phyloP scores from a whole-genome alignment of 2,888 invertebrate species.

The Epirrita christyi region DNA sequence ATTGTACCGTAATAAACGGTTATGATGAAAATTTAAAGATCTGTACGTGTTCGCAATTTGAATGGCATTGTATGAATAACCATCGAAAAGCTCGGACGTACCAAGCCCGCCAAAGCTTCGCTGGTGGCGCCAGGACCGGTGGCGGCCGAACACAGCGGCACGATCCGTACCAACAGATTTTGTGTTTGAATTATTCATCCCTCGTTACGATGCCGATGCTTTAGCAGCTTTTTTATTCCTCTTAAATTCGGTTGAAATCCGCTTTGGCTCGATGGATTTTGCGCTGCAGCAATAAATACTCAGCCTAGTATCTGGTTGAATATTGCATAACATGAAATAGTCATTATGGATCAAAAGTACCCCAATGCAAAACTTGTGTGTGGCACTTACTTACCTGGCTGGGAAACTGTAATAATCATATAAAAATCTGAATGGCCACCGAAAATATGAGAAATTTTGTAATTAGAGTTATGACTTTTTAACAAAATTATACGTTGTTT shows the following conservation, averaged over 20 bases:
- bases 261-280: conserved; percentile 19
- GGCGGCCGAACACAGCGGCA: conserved; percentile 23
- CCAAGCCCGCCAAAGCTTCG: conserved; percentile 44
- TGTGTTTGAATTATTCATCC: conserved; percentile 66
- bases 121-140: conserved; percentile 16
- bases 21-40: conserved; percentile 54
- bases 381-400: too few relatives aligned
- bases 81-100: conserved; percentile 43
- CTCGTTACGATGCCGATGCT: conserved; percentile 51
- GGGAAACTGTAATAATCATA: too few relatives aligned
- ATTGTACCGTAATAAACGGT: conserved; percentile 41
- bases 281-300: conserved; percentile 21
- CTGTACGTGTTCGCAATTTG: conserved; percentile 54
- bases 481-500: too few relatives aligned
- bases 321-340: background rate
- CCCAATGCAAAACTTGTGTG: too few relatives aligned
- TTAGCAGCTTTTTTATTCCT: conserved; percentile 39
- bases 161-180: conserved; percentile 51
- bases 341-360: background rate
- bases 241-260: conserved; percentile 34
- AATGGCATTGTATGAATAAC: conserved; percentile 49
- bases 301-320: conserved; percentile 9
- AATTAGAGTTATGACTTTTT: too few relatives aligned
- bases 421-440: too few relatives aligned
- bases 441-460: too few relatives aligned